A percentile compares a stretch with the other conserved stretches of the same genome.
Conservation (phyloP, 2,113 vertebrate genomes). For the Hepsetus odoe region DNA sequence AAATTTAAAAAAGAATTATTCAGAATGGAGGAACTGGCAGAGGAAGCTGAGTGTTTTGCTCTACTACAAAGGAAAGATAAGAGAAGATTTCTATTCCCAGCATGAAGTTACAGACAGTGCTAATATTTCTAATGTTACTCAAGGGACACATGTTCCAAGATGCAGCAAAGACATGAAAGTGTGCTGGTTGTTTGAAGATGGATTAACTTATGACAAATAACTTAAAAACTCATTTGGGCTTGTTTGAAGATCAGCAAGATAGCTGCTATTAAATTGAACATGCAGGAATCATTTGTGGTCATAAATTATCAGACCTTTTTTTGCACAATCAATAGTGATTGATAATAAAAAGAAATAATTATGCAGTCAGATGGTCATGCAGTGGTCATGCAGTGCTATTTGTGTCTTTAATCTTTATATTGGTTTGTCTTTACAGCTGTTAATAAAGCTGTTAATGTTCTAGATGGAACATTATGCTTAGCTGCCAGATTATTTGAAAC, state of each 20-base stretch:
- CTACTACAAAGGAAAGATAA: not conserved
- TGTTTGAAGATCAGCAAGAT: not conserved
- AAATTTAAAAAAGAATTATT: not conserved
- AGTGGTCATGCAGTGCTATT: not conserved
- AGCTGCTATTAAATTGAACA: not conserved
- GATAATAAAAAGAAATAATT: not conserved
- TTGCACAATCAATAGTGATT: not conserved
- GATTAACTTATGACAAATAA: slow-evolving; percentile 56
- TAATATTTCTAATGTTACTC: slow-evolving; percentile 40
- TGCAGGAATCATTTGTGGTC: not conserved
- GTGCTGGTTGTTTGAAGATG: slow-evolving; percentile 58
- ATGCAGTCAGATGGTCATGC: no score
- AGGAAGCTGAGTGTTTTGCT: slow-evolving; percentile 9
- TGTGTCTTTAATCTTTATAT: not conserved
- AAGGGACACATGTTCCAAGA: slow-evolving; percentile 25
- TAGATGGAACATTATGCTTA: no score
- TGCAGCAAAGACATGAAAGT: slow-evolving; percentile 27
- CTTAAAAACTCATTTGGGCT: slow-evolving; percentile 50
- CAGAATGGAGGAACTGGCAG: not conserved
- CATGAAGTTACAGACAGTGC: slow-evolving; percentile 12
- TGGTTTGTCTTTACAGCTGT: not conserved
- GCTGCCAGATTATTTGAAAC: no score
- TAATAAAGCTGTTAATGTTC: not conserved
- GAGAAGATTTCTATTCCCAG: slow-evolving; percentile 3
- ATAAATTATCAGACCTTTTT: not conserved